Evolutionary conservation across 2,113 vertebrate genomes (phyloP), one percentile per base, ranked within the genome.

Genomic region (Corythoichthys haematopterus): DNA sequence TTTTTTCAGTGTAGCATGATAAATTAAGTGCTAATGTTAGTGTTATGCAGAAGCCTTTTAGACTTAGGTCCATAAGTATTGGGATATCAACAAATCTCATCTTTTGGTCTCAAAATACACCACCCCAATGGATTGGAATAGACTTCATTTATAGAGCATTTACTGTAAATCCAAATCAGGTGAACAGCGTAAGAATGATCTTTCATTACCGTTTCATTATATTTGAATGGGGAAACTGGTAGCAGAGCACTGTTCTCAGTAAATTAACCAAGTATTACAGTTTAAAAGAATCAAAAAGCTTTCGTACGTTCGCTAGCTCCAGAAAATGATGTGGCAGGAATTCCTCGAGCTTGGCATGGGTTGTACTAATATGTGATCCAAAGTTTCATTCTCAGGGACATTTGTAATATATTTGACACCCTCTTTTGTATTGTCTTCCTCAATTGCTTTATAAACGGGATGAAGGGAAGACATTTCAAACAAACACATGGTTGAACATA

Each of bases 401-500:
- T 20, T 58, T 38, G 56, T 15, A 7, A 40, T 56, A 35, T 43
- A n/a, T 40, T 20, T 60, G 58, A 43, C 37, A 20, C 3, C 59
- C 59, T 16, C 38, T 12, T 61, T 43, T 61, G 16, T 43, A 43
- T 45, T 61, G 59, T 61, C 59, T 61, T 45, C 37, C 9, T 43
- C 16, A 1, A 43, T 43, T 45, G 2, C n/a, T 61, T 38, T 61
- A 20, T 16, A 20, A 43, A 40, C 37, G 36, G 6, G 55, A 57
- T 15, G 14, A 57, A 36, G 33, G 33, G 33, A 36, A 43, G 43
- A 16, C 35, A 9, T 16, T 59, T 38, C 35, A 38, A 59, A 40
- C 57, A 59, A 61, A 45, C 59, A 61, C 33, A 61, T 28, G 59
- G 16, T 40, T 20, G 59, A 43, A 61, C 38, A 45, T 61, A 61